A percentile compares a stretch with the other conserved stretches of the same genome.
Conservation (phyloP, 2,888 invertebrate genomes). For the Cyclophora albipunctata region DNA sequence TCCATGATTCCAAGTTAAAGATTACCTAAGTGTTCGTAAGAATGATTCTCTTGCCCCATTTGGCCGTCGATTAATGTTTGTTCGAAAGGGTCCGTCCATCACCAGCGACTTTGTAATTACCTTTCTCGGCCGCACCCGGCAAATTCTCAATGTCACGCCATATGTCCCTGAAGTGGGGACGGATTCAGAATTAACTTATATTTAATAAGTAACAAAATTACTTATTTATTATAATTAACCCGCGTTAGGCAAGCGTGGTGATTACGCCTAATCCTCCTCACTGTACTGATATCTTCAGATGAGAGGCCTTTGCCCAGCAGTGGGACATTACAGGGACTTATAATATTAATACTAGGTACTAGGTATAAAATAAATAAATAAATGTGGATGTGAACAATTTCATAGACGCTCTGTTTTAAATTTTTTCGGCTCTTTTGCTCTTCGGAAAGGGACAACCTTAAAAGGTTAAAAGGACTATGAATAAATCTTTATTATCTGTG, state of each 20-base stretch:
- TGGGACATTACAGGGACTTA: background rate
- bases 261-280: too few relatives aligned
- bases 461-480: too few relatives aligned
- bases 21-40: too few relatives aligned
- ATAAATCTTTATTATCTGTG: too few relatives aligned
- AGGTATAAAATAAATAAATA: background rate
- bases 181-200: slow-evolving; percentile 24
- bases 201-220: too few relatives aligned
- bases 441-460: background rate
- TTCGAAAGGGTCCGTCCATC: slow-evolving; percentile 44
- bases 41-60: background rate
- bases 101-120: slow-evolving; percentile 58
- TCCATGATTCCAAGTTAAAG: too few relatives aligned
- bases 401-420: background rate
- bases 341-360: background rate
- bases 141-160: slow-evolving; percentile 68
- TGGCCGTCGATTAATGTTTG: background rate
- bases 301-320: too few relatives aligned
- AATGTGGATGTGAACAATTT: background rate
- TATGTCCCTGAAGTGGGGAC: slow-evolving; percentile 54
- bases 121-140: slow-evolving; percentile 44
- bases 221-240: too few relatives aligned
- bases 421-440: background rate
- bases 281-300: too few relatives aligned
- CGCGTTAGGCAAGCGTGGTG: too few relatives aligned